Evolutionary conservation across 64 coral and sea anemone genomes (phyloP).

Genomic region (Montipora cactus): DNA sequence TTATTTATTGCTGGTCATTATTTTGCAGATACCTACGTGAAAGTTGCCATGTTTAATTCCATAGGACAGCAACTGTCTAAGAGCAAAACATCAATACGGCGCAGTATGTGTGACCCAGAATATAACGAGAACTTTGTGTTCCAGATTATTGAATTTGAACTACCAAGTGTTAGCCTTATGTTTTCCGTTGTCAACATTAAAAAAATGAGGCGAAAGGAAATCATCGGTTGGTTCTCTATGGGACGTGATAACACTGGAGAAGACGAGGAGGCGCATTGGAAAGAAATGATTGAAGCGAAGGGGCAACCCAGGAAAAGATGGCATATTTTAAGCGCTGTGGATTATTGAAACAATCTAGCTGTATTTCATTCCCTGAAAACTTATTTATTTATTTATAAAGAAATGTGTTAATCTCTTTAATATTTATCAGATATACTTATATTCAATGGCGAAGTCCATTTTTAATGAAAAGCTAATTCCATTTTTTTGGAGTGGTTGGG

Average conservation of each 20-base stretch:
- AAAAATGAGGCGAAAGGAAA: conserved; percentile 99
- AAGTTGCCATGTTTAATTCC: conserved; percentile 99
- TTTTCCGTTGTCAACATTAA: conserved; percentile 99
- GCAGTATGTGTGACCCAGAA: conserved; percentile 98
- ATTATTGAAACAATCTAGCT: conserved; percentile 64
- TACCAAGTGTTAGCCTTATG: conserved; percentile 99
- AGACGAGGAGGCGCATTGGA: conserved; percentile 96
- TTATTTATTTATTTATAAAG: neutral
- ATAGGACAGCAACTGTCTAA: conserved; percentile 99
- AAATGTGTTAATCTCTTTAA: neutral
- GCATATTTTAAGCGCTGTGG: conserved; percentile 97
- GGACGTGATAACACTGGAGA: conserved; percentile 96
- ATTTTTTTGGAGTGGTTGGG: neutral
- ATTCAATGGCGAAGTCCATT: neutral
- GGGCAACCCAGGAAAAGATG: conserved; percentile 89
- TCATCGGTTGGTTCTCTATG: conserved; percentile 99
- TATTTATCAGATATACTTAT: neutral
- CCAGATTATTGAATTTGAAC: conserved; percentile 99
- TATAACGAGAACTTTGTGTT: conserved; percentile 99
- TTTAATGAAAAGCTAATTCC: neutral
- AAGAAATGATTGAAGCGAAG: conserved; percentile 92
- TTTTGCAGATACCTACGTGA: conserved; percentile 96
- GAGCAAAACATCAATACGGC: conserved; percentile 98
- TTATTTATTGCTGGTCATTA: neutral
- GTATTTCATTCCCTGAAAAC: neutral